Percentiles rank a stretch among this genome's conserved stretches.
Conservation (phyloP, 2,113 vertebrate genomes). For the Hylia prasina region DNA sequence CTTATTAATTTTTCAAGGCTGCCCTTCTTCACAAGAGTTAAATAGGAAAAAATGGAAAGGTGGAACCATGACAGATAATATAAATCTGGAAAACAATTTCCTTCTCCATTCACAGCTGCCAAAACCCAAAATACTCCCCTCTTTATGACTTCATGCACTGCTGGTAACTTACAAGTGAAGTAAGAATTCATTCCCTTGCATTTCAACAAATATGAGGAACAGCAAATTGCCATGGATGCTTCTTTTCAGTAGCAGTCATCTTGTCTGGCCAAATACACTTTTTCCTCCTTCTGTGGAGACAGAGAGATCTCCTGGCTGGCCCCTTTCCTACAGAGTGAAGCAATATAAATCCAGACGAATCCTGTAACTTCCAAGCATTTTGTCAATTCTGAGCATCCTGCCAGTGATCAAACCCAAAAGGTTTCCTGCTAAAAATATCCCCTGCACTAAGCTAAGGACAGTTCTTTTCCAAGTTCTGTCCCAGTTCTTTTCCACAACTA, state of each 20-base stretch:
- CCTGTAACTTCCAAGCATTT: not conserved
- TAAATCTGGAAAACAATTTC: not conserved
- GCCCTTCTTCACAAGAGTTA: not conserved
- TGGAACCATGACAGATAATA: not conserved
- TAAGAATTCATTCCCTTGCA: not conserved
- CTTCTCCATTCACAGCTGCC: not conserved
- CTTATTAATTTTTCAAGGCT: constrained; percentile 8
- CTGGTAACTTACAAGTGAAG: not conserved
- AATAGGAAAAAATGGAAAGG: not conserved
- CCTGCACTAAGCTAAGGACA: not conserved
- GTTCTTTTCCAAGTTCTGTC: not conserved
- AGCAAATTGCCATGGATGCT: not conserved
- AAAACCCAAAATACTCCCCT: not conserved
- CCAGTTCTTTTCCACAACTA: not conserved
- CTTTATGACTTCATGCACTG: not conserved
- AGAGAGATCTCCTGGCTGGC: not conserved
- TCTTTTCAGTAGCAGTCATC: not conserved
- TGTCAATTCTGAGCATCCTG: not conserved
- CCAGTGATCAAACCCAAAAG: not conserved
- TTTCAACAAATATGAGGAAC: not conserved
- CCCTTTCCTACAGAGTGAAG: not conserved
- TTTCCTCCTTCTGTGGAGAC: not conserved
- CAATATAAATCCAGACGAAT: not conserved
- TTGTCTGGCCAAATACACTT: not conserved
- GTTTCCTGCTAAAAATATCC: not conserved